phyloP scores from a whole-genome alignment of 2,888 invertebrate species.

The Polymixis flavicincta region DNA sequence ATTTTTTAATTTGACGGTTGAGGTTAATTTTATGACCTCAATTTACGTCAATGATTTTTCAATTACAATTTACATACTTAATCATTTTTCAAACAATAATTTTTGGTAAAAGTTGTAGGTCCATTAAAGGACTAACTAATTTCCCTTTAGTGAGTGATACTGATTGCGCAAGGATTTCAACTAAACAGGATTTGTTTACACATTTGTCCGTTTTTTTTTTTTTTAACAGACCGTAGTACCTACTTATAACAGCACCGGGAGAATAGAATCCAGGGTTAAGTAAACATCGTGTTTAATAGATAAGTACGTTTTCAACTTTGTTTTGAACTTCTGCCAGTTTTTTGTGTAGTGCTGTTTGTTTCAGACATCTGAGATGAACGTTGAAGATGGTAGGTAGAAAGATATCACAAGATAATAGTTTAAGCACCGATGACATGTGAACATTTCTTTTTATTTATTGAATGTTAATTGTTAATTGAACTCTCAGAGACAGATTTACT shows the following conservation, averaged over 20 bases:
- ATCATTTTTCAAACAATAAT: too few relatives aligned
- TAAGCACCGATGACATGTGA: conserved; percentile 20
- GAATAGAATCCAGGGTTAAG: not conserved
- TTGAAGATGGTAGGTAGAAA: conserved; percentile 38
- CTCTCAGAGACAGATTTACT: not conserved
- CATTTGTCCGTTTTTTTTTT: too few relatives aligned
- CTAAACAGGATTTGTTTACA: too few relatives aligned
- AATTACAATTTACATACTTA: too few relatives aligned
- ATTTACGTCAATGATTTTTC: too few relatives aligned
- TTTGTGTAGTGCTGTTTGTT: conserved; percentile 22
- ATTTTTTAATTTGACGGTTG: too few relatives aligned
- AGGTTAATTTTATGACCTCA: too few relatives aligned
- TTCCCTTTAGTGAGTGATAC: too few relatives aligned
- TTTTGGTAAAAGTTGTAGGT: too few relatives aligned
- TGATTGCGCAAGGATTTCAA: too few relatives aligned
- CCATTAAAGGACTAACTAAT: too few relatives aligned
- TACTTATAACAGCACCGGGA: not conserved
- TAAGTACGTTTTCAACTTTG: not conserved
- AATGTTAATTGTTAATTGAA: not conserved
- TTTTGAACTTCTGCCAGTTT: conserved; percentile 35
- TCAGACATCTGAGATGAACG: conserved; percentile 34
- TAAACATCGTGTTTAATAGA: not conserved
- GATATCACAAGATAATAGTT: conserved; percentile 32
- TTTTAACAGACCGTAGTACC: too few relatives aligned
- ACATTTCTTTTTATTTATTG: conserved; percentile 22